These are phyloP conservation scores for Patagioenas fasciata DNA, from an alignment of 2,113 vertebrate genomes.

Conservation along the genomic window DNA sequence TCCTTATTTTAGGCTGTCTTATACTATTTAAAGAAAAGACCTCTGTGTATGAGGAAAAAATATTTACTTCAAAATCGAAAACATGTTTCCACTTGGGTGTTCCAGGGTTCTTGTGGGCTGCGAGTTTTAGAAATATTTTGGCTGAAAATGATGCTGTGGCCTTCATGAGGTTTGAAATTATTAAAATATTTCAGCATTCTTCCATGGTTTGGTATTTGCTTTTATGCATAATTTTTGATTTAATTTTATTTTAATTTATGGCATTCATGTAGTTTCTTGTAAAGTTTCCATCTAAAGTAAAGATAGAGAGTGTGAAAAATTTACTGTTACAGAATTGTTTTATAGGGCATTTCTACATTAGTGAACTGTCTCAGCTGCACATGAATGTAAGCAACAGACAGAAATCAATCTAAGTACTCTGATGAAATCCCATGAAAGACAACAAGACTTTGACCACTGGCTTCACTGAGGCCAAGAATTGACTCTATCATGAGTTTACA, in stretches of 20 bases:
- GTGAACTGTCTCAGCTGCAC: neutral
- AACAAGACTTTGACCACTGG: neutral
- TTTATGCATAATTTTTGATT: neutral
- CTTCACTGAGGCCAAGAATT: neutral
- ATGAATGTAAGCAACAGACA: neutral
- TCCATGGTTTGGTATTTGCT: conserved; percentile 22
- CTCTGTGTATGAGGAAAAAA: conserved; percentile 46
- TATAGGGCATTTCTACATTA: neutral
- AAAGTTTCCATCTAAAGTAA: conserved; percentile 4
- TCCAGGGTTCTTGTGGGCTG: conserved; percentile 58
- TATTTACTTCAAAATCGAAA: conserved; percentile 75
- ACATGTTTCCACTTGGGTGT: conserved; percentile 72
- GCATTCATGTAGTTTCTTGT: neutral
- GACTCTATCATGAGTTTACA: neutral
- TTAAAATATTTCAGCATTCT: conserved; percentile 42
- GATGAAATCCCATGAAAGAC: neutral
- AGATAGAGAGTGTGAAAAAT: neutral
- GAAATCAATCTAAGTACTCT: neutral
- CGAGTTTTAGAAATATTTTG: conserved; percentile 62
- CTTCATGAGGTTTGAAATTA: conserved; percentile 56
- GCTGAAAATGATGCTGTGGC: conserved; percentile 27
- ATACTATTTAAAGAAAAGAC: conserved; percentile 24
- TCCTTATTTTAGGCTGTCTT: conserved; percentile 46
- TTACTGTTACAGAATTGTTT: neutral
- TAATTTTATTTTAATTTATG: neutral